phyloP scores from a whole-genome alignment of 2,888 invertebrate species.

The Venustoraphidia nigricollis region DNA sequence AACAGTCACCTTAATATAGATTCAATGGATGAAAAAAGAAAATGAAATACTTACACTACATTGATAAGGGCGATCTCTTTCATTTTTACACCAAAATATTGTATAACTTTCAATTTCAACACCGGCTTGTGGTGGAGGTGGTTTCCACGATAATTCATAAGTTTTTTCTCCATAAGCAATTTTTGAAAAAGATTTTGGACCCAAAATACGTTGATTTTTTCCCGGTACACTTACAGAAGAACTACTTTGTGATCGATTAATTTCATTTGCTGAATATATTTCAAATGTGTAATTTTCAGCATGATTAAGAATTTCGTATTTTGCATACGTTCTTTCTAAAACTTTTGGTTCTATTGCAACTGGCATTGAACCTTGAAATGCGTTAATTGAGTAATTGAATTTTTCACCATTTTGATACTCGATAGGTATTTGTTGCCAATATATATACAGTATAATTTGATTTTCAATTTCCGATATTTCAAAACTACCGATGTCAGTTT shows the following conservation, averaged over 20 bases:
- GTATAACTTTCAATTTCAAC: slow-evolving; percentile 51
- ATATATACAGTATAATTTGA: slow-evolving; percentile 49
- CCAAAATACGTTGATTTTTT: slow-evolving; percentile 31
- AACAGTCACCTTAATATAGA: no score
- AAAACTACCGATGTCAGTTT: slow-evolving; percentile 58
- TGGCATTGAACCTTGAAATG: slow-evolving; percentile 2
- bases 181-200: slow-evolving; percentile 51
- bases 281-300: slow-evolving; percentile 32
- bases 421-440: slow-evolving; percentile 61
- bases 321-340: slow-evolving; percentile 42
- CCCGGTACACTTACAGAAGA: slow-evolving; percentile 47
- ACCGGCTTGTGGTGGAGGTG: slow-evolving; percentile 28
- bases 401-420: slow-evolving; percentile 57
- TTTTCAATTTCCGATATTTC: slow-evolving; percentile 33
- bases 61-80: slow-evolving; percentile 22
- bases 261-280: slow-evolving; percentile 43
- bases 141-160: slow-evolving; percentile 62
- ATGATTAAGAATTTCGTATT: slow-evolving; percentile 33
- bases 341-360: slow-evolving; percentile 30
- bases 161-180: slow-evolving; percentile 53
- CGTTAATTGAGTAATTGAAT: slow-evolving; percentile 43
- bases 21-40: neutral
- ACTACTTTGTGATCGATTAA: slow-evolving; percentile 38
- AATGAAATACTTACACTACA: slow-evolving; percentile 22
- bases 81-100: slow-evolving; percentile 49